phyloP scores from a whole-genome alignment of 2,888 invertebrate species.

The Microctonus brassicae region DNA sequence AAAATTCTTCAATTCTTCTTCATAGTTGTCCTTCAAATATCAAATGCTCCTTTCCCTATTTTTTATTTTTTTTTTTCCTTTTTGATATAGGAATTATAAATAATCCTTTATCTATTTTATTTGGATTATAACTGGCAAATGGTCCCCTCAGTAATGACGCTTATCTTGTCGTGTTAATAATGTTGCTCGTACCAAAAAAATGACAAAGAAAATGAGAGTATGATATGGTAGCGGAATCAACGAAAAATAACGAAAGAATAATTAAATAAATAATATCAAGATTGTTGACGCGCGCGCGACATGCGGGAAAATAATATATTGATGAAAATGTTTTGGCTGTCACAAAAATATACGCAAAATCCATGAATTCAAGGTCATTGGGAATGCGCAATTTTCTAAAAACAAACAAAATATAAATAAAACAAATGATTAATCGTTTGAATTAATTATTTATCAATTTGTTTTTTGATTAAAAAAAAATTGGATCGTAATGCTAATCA shows the following conservation, averaged over 20 bases:
- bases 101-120: slow-evolving; percentile 13
- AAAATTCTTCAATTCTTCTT: not conserved
- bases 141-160: slow-evolving; percentile 65
- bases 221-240: slow-evolving; percentile 40
- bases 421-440: slow-evolving; percentile 16
- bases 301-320: not conserved
- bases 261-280: slow-evolving; percentile 34
- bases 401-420: slow-evolving; percentile 34
- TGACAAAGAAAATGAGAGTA: slow-evolving; percentile 51
- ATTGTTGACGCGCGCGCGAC: slow-evolving; percentile 11
- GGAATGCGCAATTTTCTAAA: slow-evolving; percentile 5
- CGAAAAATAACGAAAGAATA: slow-evolving; percentile 7
- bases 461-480: slow-evolving; percentile 40
- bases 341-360: not conserved
- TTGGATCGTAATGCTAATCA: slow-evolving; percentile 68
- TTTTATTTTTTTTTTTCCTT: too few relatives aligned
- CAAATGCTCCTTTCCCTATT: not conserved
- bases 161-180: slow-evolving; percentile 70
- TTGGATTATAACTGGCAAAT: slow-evolving; percentile 53
- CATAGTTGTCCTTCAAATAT: not conserved
- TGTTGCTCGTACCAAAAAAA: slow-evolving; percentile 69
- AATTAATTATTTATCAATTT: slow-evolving; percentile 29
- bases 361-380: not conserved
- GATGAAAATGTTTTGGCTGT: not conserved
- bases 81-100: slow-evolving; percentile 7